These are phyloP conservation scores for Desmodus rotundus DNA, from an alignment of 2,113 vertebrate species.

Conservation along the genomic window DNA sequence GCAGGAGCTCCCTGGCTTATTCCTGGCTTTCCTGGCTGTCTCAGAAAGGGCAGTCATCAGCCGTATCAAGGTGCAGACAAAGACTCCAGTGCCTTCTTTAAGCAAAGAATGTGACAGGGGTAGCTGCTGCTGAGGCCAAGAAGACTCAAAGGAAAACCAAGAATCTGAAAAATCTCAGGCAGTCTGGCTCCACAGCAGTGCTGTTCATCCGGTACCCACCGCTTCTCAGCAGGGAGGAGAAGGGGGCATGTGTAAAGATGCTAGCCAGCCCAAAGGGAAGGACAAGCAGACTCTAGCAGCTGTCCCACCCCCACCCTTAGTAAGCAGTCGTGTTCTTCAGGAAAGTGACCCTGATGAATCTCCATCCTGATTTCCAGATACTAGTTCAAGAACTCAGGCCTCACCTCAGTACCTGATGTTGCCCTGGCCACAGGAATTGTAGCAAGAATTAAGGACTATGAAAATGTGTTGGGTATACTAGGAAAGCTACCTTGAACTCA, in stretches of 20 bases:
- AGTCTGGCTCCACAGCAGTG: not conserved
- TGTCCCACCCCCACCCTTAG: not conserved
- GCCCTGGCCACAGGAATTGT: not conserved
- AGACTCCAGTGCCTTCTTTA: not conserved
- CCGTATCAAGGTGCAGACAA: not conserved
- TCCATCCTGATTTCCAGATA: not conserved
- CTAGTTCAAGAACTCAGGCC: not conserved
- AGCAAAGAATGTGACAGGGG: not conserved
- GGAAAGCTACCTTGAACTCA: not conserved
- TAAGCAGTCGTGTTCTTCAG: not conserved
- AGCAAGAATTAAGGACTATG: not conserved
- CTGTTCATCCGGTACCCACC: not conserved
- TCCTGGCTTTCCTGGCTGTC: not conserved
- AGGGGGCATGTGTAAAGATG: not conserved
- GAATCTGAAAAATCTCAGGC: not conserved
- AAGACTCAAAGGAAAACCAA: not conserved
- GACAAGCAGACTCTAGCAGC: not conserved
- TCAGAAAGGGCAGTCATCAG: not conserved
- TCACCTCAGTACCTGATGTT: not conserved
- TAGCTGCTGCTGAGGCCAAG: not conserved
- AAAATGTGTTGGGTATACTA: not conserved
- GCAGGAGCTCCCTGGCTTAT: not conserved
- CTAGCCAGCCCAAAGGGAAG: not conserved
- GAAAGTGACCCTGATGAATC: not conserved
- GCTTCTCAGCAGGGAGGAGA: not conserved